These are phyloP conservation scores for Ctenodactylus gundi DNA, from an alignment of 2,113 vertebrate genomes.

Conservation along the genomic window DNA sequence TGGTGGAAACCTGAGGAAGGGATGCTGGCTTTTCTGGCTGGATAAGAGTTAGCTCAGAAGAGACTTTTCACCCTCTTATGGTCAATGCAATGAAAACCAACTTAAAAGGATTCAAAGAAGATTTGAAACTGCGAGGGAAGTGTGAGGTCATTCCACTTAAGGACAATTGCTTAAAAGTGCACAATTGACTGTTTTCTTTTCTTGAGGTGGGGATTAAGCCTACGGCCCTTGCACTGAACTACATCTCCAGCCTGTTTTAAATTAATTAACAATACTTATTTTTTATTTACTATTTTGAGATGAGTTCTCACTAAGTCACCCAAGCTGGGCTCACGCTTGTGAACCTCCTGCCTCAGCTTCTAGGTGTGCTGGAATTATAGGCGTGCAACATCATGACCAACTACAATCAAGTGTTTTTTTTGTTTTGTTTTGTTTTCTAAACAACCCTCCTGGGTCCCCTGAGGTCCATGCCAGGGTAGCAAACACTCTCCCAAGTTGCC, in stretches of 20 bases:
- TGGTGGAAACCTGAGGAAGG: conserved; percentile 66
- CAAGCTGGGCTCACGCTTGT: not conserved
- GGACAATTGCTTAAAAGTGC: not conserved
- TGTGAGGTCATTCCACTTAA: conserved; percentile 21
- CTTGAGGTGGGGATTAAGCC: not conserved
- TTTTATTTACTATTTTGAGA: not conserved
- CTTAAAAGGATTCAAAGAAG: conserved; percentile 44
- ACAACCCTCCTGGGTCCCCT: not conserved
- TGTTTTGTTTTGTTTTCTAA: too few relatives aligned
- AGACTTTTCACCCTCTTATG: conserved; percentile 48
- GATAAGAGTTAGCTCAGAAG: conserved; percentile 69
- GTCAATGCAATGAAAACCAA: conserved; percentile 63
- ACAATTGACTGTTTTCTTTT: not conserved
- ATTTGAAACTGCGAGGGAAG: not conserved
- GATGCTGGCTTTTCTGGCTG: conserved; percentile 63
- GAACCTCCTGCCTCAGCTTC: not conserved
- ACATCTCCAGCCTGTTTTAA: not conserved
- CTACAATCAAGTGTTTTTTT: too few relatives aligned
- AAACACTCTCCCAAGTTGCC: not conserved
- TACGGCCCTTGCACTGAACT: too few relatives aligned
- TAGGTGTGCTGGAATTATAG: not conserved
- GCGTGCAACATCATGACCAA: not conserved
- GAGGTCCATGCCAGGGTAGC: not conserved
- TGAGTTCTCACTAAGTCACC: not conserved
- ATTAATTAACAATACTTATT: too few relatives aligned